phyloP scores from a whole-genome alignment of 2,113 vertebrate species.

The Mustela lutreola region DNA sequence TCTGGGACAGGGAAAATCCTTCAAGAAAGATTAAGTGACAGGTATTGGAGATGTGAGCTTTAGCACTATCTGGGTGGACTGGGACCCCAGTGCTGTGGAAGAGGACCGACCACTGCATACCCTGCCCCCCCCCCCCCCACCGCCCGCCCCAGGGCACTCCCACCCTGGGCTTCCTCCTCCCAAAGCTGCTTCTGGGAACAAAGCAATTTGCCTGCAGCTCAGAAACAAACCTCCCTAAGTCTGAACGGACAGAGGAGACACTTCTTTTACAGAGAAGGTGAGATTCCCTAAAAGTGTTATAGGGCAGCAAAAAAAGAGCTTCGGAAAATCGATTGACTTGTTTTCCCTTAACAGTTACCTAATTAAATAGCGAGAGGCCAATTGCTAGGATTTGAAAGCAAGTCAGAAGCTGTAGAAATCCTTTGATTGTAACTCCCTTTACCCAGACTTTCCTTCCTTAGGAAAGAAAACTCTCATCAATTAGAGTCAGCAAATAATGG shows the following conservation, averaged over 20 bases:
- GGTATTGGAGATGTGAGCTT: neutral
- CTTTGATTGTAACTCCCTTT: slow-evolving; percentile 43
- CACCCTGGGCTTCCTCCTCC: neutral
- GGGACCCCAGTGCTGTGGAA: neutral
- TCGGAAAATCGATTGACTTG: neutral
- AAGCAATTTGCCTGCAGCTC: slow-evolving; percentile 45
- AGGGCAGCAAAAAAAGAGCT: neutral
- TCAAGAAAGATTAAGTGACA: neutral
- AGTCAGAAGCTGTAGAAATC: slow-evolving; percentile 60
- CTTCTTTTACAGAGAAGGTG: slow-evolving; percentile 16
- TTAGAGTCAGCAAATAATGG: slow-evolving; percentile 34
- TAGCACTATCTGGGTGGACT: neutral
- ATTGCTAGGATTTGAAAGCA: slow-evolving; percentile 58
- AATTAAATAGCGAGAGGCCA: slow-evolving; percentile 50
- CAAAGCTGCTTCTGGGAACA: slow-evolving; percentile 53
- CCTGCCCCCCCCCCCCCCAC: too few relatives aligned
- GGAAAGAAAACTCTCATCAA: slow-evolving; percentile 28
- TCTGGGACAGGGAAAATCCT: neutral
- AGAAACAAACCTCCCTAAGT: neutral
- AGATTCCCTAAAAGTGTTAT: neutral
- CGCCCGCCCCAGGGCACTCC: too few relatives aligned
- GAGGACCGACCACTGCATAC: neutral
- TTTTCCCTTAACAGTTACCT: slow-evolving; percentile 56
- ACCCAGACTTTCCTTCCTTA: slow-evolving; percentile 33
- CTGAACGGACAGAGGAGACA: neutral